Conservation (phyloP, 2,888 invertebrate genomes). For the Microdon myrmicae region DNA sequence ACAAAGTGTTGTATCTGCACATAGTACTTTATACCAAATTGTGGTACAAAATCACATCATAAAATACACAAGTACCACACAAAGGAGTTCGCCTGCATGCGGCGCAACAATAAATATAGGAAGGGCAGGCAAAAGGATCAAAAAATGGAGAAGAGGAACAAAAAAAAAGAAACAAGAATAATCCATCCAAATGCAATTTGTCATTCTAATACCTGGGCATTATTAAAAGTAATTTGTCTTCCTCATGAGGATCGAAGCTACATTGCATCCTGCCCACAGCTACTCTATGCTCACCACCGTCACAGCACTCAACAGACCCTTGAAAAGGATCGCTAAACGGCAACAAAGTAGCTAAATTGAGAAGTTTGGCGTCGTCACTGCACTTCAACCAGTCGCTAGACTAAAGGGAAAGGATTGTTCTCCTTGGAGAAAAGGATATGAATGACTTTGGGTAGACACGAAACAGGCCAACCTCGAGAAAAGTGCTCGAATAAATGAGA, state of each 20-base stretch:
- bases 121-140: conserved; percentile 4
- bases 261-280: not conserved
- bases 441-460: not conserved
- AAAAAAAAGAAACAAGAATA: conserved; percentile 39
- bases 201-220: conserved; percentile 52
- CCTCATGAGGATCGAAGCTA: conserved; percentile 23
- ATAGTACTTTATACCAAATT: too few species aligned
- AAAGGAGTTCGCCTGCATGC: too few species aligned
- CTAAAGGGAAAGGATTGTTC: conserved; percentile 14
- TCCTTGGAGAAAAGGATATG: conserved; percentile 1
- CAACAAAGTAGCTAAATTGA: conserved; percentile 15
- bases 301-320: too few species aligned
- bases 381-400: conserved; percentile 1
- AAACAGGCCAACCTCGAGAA: conserved; percentile 11
- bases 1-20: too few species aligned
- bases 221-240: conserved; percentile 48
- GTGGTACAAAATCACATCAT: too few species aligned
- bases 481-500: conserved; percentile 38
- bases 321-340: too few species aligned
- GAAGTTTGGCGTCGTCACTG: not conserved
- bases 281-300: conserved; percentile 20
- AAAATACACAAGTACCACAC: too few species aligned
- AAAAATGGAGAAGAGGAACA: not conserved
- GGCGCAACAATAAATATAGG: not conserved
- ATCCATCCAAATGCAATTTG: conserved; percentile 54